phyloP scores from a whole-genome alignment of 2,797 vertebrate species.

The Propithecus perrieri region DNA sequence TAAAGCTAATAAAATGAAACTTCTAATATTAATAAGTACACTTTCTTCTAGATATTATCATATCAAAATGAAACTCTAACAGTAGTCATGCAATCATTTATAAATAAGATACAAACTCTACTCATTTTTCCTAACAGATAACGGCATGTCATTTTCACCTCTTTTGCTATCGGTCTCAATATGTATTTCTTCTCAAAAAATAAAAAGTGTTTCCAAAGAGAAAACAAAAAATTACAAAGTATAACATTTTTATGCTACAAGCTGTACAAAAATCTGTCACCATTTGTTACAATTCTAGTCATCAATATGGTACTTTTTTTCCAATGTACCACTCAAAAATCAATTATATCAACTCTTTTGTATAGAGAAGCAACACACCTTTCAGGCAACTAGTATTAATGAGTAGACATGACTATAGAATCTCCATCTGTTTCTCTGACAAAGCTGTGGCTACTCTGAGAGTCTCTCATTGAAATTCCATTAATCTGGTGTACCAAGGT shows the following conservation, averaged over 20 bases:
- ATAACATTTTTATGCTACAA: slow-evolving; percentile 75
- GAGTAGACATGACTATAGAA: slow-evolving; percentile 89
- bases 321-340: slow-evolving; percentile 86
- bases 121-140: slow-evolving; percentile 50
- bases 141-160: slow-evolving; percentile 22
- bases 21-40: slow-evolving; percentile 11
- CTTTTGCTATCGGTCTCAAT: slow-evolving; percentile 65
- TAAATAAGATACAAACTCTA: slow-evolving; percentile 53
- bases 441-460: slow-evolving; percentile 87
- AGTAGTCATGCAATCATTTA: not conserved
- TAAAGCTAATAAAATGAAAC: slow-evolving; percentile 49
- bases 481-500: slow-evolving; percentile 89
- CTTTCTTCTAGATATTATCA: slow-evolving; percentile 7
- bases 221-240: slow-evolving; percentile 71
- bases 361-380: slow-evolving; percentile 87
- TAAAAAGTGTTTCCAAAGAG: slow-evolving; percentile 63
- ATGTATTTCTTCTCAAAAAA: slow-evolving; percentile 43
- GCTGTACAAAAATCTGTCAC: slow-evolving; percentile 82
- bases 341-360: slow-evolving; percentile 89
- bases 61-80: slow-evolving; percentile 48
- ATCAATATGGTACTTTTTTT: slow-evolving; percentile 83
- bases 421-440: slow-evolving; percentile 91
- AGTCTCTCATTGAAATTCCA: slow-evolving; percentile 90
- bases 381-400: slow-evolving; percentile 90
- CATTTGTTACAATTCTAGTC: slow-evolving; percentile 83